Percentiles rank a stretch among this genome's conserved stretches.
Conservation (phyloP, 2,888 invertebrate genomes). For the Dryomyza anilis region DNA sequence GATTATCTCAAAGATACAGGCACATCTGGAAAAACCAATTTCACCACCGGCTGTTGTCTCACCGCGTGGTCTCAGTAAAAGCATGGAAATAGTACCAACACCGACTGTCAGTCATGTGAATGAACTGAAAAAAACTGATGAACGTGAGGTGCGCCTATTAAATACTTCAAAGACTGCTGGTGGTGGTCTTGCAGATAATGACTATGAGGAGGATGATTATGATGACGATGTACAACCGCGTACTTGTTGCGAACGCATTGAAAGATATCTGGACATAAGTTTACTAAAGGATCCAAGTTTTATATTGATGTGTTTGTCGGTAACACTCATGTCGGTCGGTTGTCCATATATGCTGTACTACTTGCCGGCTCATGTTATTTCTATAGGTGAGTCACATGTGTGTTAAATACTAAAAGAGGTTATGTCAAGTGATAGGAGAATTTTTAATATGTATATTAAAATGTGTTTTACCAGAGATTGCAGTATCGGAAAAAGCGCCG, state of each 20-base stretch:
- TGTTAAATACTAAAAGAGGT: no score
- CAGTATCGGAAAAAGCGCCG: no score
- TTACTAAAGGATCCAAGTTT: conserved; percentile 72
- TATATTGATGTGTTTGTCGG: conserved; percentile 73
- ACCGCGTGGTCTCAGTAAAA: conserved; percentile 60
- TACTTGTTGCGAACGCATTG: conserved; percentile 56
- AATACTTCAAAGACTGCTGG: no score
- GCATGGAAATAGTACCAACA: conserved; percentile 62
- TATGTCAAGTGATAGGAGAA: no score
- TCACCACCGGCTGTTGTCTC: conserved; percentile 55
- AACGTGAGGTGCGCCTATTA: conserved; percentile 11
- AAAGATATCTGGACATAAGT: conserved; percentile 71
- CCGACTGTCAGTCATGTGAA: conserved; percentile 59
- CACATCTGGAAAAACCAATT: conserved; percentile 55
- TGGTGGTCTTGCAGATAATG: neutral
- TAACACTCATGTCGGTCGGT: conserved; percentile 77
- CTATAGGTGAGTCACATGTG: conserved; percentile 62
- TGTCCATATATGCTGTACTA: conserved; percentile 79
- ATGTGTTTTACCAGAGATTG: neutral
- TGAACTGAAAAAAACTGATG: conserved; percentile 42
- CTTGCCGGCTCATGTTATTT: conserved; percentile 74
- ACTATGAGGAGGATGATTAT: conserved; percentile 52
- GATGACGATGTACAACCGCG: conserved; percentile 54
- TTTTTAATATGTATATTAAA: neutral
- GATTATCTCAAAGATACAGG: conserved; percentile 57